Base-by-base conservation (phyloP, 1,140 invertebrate genomes). In the Bombus turneri region DNA sequence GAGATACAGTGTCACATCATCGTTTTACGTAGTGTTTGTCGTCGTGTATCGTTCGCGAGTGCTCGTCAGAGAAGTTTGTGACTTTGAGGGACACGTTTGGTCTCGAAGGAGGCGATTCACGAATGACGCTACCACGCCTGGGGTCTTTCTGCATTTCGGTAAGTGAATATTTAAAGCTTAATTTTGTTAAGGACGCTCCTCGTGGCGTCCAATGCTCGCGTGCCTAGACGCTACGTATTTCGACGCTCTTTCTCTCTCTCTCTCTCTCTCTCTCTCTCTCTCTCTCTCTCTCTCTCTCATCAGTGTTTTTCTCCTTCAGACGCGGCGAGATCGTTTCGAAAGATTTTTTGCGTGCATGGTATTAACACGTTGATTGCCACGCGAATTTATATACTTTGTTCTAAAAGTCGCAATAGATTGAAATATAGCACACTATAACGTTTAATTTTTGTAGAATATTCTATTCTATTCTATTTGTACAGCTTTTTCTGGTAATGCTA, bases 51-150 rank as follows among this genome's bases (percentile, higher is more conserved):
- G 12, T 37, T 59, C 34, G 47, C 47, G 79, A 31, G 79, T 81
- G 79, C 8, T 9, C 12, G 10, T 15, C 12, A 15, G 4, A 71
- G 34, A 37, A 37, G 37, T 72, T 43, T 43, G 41, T 43, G 28
- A 39, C 39, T 18, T 28, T 0, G 57, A 57, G 68, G 34, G 6
- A n/a, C 41, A 28, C 8, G 39, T 43, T 6, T 2, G 28, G 6
- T n/a, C 39, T 13, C 41, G 8, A 18, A 22, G 59, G 28, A 64
- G 59, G 10, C 4, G 25, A 31, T 37, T 12, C 15, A 31, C 4
- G 73, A 34, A 73, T 41, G 39, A 66, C 81, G n/a, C 41, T 31
- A 83, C 82, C 82, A 79, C 74, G 66, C 82, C 73, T 69, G 82
- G 1, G 37, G 13, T 71, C n/a, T n/a, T 62, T 62, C 28, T 12